phyloP scores from a whole-genome alignment of 2,113 vertebrate species.

The Athene cunicularia region DNA sequence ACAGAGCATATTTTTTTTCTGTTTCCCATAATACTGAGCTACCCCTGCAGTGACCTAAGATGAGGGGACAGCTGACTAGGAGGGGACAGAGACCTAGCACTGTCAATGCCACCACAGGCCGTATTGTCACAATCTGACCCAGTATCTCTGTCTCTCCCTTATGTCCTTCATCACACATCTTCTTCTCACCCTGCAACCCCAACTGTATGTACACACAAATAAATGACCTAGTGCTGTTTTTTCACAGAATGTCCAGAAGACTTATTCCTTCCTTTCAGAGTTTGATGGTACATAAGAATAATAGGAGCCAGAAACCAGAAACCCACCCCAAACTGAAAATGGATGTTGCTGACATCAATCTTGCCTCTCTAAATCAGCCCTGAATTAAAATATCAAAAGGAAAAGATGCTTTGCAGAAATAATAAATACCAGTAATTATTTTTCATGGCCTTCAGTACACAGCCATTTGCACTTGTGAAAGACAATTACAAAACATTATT shows the following conservation, averaged over 20 bases:
- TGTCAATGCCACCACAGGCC: neutral
- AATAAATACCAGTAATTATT: neutral
- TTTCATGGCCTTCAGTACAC: neutral
- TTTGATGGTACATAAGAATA: neutral
- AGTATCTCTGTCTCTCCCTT: neutral
- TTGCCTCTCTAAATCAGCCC: neutral
- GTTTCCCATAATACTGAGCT: neutral
- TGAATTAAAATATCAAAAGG: conserved; percentile 2
- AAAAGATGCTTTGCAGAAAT: neutral
- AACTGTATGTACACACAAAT: neutral
- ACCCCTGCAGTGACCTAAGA: neutral
- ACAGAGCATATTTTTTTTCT: neutral
- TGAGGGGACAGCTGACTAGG: neutral
- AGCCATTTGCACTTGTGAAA: conserved; percentile 11
- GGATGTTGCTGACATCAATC: neutral
- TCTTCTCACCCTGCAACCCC: neutral
- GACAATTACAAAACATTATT: neutral
- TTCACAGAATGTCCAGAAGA: neutral
- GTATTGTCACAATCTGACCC: neutral
- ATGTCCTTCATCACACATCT: neutral
- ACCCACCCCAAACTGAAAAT: neutral
- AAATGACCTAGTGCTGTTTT: neutral
- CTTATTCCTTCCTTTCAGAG: neutral
- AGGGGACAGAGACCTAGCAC: neutral
- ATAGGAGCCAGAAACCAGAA: neutral